phyloP scores from a whole-genome alignment of 1,140 invertebrate genomes.

The Apis dorsata region DNA sequence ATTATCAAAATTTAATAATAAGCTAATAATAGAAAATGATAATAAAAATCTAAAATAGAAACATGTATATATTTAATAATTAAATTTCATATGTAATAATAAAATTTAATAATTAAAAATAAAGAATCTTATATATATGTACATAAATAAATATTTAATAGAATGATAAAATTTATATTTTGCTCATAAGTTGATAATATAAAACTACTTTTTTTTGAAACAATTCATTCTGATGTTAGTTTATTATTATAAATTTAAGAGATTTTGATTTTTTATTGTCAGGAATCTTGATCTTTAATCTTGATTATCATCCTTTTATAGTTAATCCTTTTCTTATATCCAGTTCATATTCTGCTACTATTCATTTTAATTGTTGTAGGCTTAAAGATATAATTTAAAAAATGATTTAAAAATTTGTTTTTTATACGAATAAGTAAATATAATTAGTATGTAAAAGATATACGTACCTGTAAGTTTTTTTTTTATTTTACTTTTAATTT shows the following conservation, averaged over 20 bases:
- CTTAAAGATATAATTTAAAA: slow-evolving; percentile 38
- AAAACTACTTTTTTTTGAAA: not conserved
- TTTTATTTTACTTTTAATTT: not conserved
- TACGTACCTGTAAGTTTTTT: slow-evolving; percentile 30
- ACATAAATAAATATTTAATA: slow-evolving; percentile 7
- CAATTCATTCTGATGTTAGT: not conserved
- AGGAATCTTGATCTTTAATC: slow-evolving; percentile 31
- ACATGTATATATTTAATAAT: too few relatives aligned
- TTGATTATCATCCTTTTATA: slow-evolving; percentile 51
- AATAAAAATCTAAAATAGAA: not conserved
- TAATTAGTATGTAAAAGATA: not conserved
- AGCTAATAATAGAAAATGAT: not conserved
- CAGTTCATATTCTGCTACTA: slow-evolving; percentile 63
- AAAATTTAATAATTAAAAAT: not conserved
- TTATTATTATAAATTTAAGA: slow-evolving; percentile 48
- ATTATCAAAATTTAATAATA: not conserved
- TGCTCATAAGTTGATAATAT: not conserved
- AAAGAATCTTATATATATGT: not conserved
- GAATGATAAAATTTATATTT: not conserved
- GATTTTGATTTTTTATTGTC: slow-evolving; percentile 49
- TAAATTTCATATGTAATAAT: not conserved
- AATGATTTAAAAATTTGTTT: not conserved
- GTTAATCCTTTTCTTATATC: slow-evolving; percentile 47
- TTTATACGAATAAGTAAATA: not conserved
- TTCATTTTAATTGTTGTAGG: slow-evolving; percentile 62